Base-by-base conservation (phyloP, 2,888 invertebrate genomes). In the Tipula helvola region DNA sequence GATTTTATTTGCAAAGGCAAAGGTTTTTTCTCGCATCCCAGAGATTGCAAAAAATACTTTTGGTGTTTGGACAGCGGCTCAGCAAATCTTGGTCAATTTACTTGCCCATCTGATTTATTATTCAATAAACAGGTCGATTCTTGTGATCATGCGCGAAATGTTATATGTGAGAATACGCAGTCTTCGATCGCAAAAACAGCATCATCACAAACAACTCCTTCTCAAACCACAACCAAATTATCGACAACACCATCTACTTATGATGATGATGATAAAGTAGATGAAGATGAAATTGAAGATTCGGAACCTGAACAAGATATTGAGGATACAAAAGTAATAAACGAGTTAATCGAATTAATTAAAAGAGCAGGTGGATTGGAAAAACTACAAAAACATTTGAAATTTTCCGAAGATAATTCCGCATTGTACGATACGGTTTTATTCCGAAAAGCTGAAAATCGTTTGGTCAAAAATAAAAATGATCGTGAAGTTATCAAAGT, bases 41-140 rank as follows among this genome's bases (percentile, higher is more conserved):
- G 96, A 57, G 97, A 98, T 91, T 98, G 98, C 91, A 97, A 97
- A 91, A 97, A 97, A 90, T 98, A 98, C 90, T 98, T 96, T 92
- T 98, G 97, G 97, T 98, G 98, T 90, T 92, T 98, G 88, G 97
- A 97, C 39, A 39, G 39, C 7, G 39, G 39, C 0, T 7, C 39
- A 0, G 96, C 97, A 0, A 96, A 97, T 89, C 93, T 97, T 16
- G 98, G 97, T 92, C 96, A 96, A 90, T 98, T 98, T 90, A 97
- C 97, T 0, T 98, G 98, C 90, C 98, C 98, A 4, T 97, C 97
- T 87, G 97, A 97, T 39, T 92, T 98, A 10, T 96, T 95, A 90
- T 98, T 98, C 92, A 98, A 97, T 92, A 97, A 97, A 89, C 95
- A 95, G 0, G 96, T 97, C 0, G 97, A 97, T 90, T 97, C 97